These are phyloP conservation scores for Salmo trutta DNA, from an alignment of 2,797 vertebrate species.

Conservation along the genomic window DNA sequence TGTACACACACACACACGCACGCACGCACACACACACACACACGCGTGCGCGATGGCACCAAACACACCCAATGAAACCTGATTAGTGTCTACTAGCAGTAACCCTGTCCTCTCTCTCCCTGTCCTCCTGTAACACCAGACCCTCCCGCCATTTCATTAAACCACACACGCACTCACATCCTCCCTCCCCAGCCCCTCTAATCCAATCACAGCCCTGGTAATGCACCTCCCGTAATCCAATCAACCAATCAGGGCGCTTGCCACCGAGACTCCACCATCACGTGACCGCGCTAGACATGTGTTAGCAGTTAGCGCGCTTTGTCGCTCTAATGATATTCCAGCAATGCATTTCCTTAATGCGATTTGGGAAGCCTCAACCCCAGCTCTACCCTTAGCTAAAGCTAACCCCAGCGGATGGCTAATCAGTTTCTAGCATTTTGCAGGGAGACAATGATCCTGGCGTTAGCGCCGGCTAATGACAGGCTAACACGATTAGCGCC, in stretches of 20 bases:
- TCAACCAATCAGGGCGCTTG: slow-evolving; percentile 74
- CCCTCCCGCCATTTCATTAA: slow-evolving; percentile 75
- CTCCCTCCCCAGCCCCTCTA: slow-evolving; percentile 47
- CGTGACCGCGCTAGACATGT: slow-evolving; percentile 67
- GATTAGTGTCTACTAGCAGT: slow-evolving; percentile 48
- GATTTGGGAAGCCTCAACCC: slow-evolving; percentile 73
- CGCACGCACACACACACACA: slow-evolving; percentile 21
- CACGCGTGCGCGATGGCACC: slow-evolving; percentile 31
- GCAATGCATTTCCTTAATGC: slow-evolving; percentile 67
- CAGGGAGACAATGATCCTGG: slow-evolving; percentile 82
- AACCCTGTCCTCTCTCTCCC: slow-evolving; percentile 49
- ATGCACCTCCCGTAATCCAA: slow-evolving; percentile 76
- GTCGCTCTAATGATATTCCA: slow-evolving; percentile 77
- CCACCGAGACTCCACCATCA: slow-evolving; percentile 58
- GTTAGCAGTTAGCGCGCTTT: slow-evolving; percentile 68
- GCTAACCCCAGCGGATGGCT: slow-evolving; percentile 69
- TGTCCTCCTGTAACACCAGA: slow-evolving; percentile 73
- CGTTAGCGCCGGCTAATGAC: slow-evolving; percentile 83
- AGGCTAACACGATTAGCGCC: slow-evolving; percentile 78
- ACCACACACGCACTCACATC: slow-evolving; percentile 17
- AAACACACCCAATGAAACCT: slow-evolving; percentile 63
- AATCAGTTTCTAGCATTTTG: slow-evolving; percentile 84
- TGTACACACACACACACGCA: background rate
- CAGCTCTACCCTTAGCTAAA: slow-evolving; percentile 66
- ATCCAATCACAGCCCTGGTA: slow-evolving; percentile 71